Evolutionary conservation across 2,888 invertebrate genomes (phyloP), one percentile per base, ranked within the genome.

Genomic region (Sphinx pinastri): DNA sequence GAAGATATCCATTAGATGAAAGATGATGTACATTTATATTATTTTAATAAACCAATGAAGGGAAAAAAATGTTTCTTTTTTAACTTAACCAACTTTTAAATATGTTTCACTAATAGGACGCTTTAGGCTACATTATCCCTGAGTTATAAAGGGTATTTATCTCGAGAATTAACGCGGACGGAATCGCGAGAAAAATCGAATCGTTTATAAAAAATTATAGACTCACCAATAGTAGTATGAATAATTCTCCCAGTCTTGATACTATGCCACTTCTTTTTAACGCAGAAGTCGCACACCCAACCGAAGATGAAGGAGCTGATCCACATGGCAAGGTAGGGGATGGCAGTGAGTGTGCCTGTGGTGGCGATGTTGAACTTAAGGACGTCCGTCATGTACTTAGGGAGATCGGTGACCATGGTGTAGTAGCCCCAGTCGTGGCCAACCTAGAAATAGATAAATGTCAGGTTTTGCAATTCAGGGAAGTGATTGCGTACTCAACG

Each of bases 291-390:
- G 69, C 96, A 96, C 0, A 96, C 85, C 85, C 95, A 95, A n/a
- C 97, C 96, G 12, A 96, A 95, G 67, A 90, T 82, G 77, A 96
- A 94, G 0, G 96, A 95, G n/a, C 95, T 94, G 31, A 96, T 83
- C 95, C 96, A 96, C 95, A 96, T 96, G 4, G 95, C 94, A 25
- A 96, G 86, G 80, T 96, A 96, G 0, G 96, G 96, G 47, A 96
- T 89, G 0, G 96, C 95, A 0, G 96, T 95, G 52, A 95, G 87
- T 0, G 95, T 91, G 0, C 96, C 96, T 70, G 96, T 96, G 76
- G 95, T 92, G 8, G 95, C 93, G 25, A 96, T 95, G 79, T 96
- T 95, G 85, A 96, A 96, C 76, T 95, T 95, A 6, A 96, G 88
- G 0, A 96, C 95, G 72, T 96, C 95, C 52, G 95, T 95, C 95